Evolutionary conservation across 2,888 invertebrate genomes (phyloP).

Genomic region (Cecidostiba fungosa): DNA sequence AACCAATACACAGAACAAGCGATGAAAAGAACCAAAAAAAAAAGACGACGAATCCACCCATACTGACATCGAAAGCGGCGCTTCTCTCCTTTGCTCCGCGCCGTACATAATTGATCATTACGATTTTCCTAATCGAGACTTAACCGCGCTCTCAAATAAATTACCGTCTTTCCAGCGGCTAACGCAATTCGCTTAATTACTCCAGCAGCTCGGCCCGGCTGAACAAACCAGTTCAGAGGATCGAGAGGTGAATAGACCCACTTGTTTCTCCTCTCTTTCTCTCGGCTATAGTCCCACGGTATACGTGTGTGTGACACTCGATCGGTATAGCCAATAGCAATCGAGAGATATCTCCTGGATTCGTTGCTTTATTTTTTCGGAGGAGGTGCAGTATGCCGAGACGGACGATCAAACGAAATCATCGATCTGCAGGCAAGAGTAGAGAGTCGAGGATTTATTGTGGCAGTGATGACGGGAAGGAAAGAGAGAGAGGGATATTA

Average conservation of each 20-base stretch:
- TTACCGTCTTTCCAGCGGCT: slow-evolving; percentile 12
- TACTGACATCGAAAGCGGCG: not conserved
- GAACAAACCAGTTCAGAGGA: slow-evolving; percentile 41
- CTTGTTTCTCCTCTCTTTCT: slow-evolving; percentile 19
- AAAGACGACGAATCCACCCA: not conserved
- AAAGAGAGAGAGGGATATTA: not conserved
- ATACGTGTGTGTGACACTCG: slow-evolving; percentile 1
- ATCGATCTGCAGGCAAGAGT: slow-evolving; percentile 62
- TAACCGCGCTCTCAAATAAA: slow-evolving; percentile 16
- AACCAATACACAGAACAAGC: not conserved
- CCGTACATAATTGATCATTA: slow-evolving; percentile 58
- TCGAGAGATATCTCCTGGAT: slow-evolving; percentile 51
- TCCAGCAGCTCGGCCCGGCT: not conserved
- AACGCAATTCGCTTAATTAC: slow-evolving; percentile 49
- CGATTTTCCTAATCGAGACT: slow-evolving; percentile 59
- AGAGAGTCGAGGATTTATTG: slow-evolving; percentile 37
- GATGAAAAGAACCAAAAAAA: not conserved
- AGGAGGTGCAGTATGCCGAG: slow-evolving; percentile 53
- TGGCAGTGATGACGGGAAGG: not conserved
- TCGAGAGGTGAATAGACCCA: slow-evolving; percentile 35
- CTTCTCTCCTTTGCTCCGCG: not conserved
- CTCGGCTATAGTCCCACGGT: slow-evolving; percentile 10
- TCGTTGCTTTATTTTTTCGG: slow-evolving; percentile 23
- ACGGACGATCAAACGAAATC: slow-evolving; percentile 71
- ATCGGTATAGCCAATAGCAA: slow-evolving; percentile 51